These are phyloP conservation scores for Hucho hucho DNA, from an alignment of 2,113 vertebrate genomes.

Conservation along the genomic window DNA sequence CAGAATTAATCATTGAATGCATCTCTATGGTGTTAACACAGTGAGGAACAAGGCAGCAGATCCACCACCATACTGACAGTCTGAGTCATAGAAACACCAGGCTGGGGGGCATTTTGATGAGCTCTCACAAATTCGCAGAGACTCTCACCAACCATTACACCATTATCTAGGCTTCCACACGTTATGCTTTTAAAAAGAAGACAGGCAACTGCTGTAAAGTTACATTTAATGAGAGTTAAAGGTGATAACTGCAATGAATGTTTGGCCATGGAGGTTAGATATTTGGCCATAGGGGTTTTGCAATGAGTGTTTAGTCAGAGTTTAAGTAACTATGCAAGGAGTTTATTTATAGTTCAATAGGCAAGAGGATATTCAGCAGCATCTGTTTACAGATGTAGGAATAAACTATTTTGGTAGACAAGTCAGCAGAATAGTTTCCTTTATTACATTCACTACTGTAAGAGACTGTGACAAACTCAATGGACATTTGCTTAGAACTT, in stretches of 20 bases:
- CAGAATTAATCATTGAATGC: not conserved
- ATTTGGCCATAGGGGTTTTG: not conserved
- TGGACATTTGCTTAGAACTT: constrained; percentile 27
- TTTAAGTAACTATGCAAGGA: not conserved
- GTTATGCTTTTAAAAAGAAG: not conserved
- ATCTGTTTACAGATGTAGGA: not conserved
- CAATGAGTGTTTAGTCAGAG: not conserved
- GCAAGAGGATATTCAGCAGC: not conserved
- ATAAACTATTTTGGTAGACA: not conserved
- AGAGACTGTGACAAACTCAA: constrained; percentile 33
- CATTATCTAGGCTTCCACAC: not conserved
- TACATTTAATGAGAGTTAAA: not conserved
- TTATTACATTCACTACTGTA: constrained; percentile 17
- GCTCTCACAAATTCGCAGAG: not conserved
- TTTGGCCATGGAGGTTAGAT: not conserved
- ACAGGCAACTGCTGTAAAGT: not conserved
- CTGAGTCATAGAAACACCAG: not conserved
- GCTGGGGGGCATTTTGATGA: not conserved
- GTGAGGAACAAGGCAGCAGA: not conserved
- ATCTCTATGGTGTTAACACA: not conserved
- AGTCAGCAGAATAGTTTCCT: constrained; percentile 19
- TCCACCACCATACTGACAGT: not conserved
- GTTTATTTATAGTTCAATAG: not conserved
- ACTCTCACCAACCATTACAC: not conserved
- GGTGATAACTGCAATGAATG: too few relatives aligned